Conservation (phyloP, 2,888 invertebrate genomes). For the Thymelicus lineola region DNA sequence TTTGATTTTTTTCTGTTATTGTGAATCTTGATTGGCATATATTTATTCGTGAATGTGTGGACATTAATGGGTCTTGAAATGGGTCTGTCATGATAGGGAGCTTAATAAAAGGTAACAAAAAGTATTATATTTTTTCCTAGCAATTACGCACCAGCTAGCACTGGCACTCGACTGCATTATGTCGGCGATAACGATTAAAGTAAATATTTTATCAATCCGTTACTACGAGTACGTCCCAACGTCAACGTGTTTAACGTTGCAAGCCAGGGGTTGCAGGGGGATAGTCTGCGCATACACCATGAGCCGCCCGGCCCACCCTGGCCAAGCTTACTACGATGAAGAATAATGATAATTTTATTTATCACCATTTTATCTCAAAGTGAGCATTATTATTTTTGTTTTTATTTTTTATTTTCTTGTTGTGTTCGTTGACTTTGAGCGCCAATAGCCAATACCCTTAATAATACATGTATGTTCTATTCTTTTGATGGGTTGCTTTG, state of each 20-base stretch:
- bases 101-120: too few relatives aligned
- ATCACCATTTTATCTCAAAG: background rate
- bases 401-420: too few relatives aligned
- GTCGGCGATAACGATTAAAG: background rate
- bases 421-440: too few relatives aligned
- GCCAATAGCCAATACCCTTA: too few relatives aligned
- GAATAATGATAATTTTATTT: background rate
- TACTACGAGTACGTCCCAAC: background rate
- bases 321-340: background rate
- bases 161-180: background rate
- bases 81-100: too few relatives aligned
- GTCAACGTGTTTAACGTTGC: background rate
- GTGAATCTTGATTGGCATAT: too few relatives aligned
- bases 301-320: background rate
- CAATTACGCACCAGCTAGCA: background rate
- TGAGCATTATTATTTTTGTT: too few relatives aligned
- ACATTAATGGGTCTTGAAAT: too few relatives aligned
- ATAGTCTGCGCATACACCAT: constrained; percentile 5
- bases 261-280: background rate
- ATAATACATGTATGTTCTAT: too few relatives aligned
- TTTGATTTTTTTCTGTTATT: too few relatives aligned
- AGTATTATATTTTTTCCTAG: background rate
- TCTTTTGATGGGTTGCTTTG: too few relatives aligned
- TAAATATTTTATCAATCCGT: constrained; percentile 11
- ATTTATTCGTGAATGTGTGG: too few relatives aligned